A percentile compares a stretch with the other conserved stretches of the same genome.
Evolutionary conservation across 2,113 vertebrate species (phyloP).

Genomic region (Cavia porcellus): DNA sequence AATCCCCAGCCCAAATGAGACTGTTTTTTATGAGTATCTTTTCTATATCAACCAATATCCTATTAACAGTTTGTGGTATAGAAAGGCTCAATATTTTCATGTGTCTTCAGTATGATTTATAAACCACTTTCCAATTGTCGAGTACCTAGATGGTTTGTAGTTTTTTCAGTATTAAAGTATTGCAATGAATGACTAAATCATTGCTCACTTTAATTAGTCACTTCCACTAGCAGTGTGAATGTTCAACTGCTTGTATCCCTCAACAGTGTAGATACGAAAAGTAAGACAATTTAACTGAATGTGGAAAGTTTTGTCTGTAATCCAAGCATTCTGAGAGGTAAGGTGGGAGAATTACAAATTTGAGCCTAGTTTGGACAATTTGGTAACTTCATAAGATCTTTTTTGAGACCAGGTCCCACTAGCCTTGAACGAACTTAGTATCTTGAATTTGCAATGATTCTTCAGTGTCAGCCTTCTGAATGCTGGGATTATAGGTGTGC

Average conservation of each 20-base stretch:
- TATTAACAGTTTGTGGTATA: not conserved
- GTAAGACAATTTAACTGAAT: conserved; percentile 10
- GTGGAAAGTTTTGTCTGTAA: not conserved
- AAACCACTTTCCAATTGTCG: conserved; percentile 42
- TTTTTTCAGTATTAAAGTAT: conserved; percentile 40
- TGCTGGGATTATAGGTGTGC: too few relatives aligned
- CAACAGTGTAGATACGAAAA: conserved; percentile 8
- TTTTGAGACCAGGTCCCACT: too few relatives aligned
- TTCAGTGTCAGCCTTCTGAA: too few relatives aligned
- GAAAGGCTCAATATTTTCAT: conserved; percentile 18
- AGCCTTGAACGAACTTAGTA: too few relatives aligned
- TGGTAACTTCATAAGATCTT: not conserved
- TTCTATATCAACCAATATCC: not conserved
- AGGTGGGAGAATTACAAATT: not conserved
- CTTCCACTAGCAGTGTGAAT: not conserved
- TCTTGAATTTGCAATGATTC: too few relatives aligned
- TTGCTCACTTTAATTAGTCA: not conserved
- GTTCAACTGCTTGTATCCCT: not conserved
- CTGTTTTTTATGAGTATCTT: conserved; percentile 38
- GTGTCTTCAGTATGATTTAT: conserved; percentile 12
- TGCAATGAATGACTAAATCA: conserved; percentile 18
- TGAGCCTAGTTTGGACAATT: not conserved
- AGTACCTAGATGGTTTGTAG: not conserved
- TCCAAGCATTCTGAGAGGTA: not conserved
- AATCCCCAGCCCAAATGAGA: not conserved